phyloP scores from a whole-genome alignment of 2,888 invertebrate genomes.

The Apodemia hepburni region DNA sequence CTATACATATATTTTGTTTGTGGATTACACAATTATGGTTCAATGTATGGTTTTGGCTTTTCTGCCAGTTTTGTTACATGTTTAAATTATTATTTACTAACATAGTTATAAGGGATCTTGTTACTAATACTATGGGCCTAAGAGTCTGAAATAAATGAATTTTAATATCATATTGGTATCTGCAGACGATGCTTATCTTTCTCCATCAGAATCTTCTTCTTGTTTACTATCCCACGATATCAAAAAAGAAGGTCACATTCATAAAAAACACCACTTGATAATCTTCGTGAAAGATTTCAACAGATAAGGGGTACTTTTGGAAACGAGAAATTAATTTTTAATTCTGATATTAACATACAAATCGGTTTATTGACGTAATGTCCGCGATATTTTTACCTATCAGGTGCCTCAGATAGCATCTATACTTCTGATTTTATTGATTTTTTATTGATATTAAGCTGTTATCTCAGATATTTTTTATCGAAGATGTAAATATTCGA shows the following conservation, averaged over 20 bases:
- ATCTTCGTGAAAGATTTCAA: background rate
- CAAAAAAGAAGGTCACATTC: background rate
- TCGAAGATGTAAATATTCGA: background rate
- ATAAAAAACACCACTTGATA: background rate
- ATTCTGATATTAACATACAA: constrained; percentile 2
- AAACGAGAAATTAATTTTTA: background rate
- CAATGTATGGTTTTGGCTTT: no score
- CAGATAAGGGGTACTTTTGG: constrained; percentile 1
- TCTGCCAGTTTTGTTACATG: no score
- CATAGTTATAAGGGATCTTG: no score
- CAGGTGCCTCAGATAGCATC: constrained; percentile 40
- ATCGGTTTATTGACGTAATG: constrained; percentile 12
- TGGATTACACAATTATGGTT: no score
- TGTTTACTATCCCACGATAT: background rate
- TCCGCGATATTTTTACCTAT: constrained; percentile 34
- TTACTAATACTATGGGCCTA: no score
- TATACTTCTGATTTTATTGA: constrained; percentile 31
- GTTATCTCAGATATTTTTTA: background rate
- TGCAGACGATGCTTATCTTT: background rate
- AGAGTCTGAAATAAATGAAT: no score
- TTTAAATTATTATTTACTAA: no score
- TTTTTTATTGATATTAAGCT: constrained; percentile 28
- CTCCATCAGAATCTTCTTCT: background rate
- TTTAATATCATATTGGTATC: no score
- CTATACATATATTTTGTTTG: no score